Conservation (phyloP, 1,140 invertebrate species). For the Sitobion miscanthi region DNA sequence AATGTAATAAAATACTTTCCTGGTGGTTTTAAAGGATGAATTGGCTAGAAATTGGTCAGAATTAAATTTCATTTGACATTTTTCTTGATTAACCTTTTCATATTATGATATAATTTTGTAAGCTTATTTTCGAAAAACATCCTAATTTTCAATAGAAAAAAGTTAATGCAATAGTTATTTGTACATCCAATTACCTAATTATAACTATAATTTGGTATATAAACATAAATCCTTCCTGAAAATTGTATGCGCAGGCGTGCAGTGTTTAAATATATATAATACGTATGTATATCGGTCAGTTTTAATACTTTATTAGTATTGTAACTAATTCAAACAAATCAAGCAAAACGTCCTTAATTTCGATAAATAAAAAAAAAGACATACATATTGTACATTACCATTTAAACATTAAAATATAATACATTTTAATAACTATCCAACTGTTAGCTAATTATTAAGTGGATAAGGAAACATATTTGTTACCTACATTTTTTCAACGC, state of each 20-base stretch:
- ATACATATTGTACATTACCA: no score
- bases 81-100: not conserved
- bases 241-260: not conserved
- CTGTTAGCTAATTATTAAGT: no score
- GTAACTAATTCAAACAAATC: not conserved
- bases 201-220: not conserved
- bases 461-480: no score
- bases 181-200: not conserved
- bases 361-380: not conserved
- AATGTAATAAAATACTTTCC: not conserved
- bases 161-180: not conserved
- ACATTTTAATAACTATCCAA: no score
- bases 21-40: not conserved
- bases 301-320: not conserved
- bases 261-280: not conserved
- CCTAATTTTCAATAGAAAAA: constrained; percentile 4
- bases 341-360: not conserved
- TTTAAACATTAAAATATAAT: no score
- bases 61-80: not conserved
- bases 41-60: not conserved
- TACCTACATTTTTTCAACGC: no score
- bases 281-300: no score
- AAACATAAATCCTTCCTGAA: not conserved
- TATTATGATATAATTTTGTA: not conserved
- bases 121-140: not conserved